Conservation (phyloP, 2,888 invertebrate species). For the Erebia aethiops region DNA sequence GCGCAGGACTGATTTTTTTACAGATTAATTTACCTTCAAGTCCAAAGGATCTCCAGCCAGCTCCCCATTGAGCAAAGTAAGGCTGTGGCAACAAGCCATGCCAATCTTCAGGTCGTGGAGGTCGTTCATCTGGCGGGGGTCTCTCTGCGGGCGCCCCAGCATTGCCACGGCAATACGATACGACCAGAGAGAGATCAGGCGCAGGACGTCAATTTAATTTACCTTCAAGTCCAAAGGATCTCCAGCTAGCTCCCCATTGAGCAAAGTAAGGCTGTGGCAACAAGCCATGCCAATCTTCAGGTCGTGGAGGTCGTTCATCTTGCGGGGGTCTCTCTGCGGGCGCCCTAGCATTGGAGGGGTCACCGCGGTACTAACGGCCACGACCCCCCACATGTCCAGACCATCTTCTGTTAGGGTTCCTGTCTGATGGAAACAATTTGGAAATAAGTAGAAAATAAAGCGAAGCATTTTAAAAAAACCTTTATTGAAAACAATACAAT, state of each 20-base stretch:
- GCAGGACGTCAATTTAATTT: constrained; percentile 22
- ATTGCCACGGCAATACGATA: no score
- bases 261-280: constrained; percentile 96
- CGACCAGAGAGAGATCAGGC: no score
- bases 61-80: constrained; percentile 94
- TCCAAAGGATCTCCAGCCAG: constrained; percentile 97
- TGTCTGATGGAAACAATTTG: constrained; percentile 82
- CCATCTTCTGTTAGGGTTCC: constrained; percentile 98
- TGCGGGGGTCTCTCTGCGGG: constrained; percentile 75
- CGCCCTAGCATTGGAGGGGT: constrained; percentile 59
- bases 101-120: constrained; percentile 86
- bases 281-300: constrained; percentile 91
- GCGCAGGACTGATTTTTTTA: no score
- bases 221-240: constrained; percentile 97
- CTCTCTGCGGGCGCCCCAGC: constrained; percentile 72
- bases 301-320: constrained; percentile 79
- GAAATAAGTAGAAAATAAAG: no score
- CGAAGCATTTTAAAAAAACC: no score
- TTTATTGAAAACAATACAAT: no score
- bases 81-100: constrained; percentile 96
- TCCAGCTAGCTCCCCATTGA: constrained; percentile 93
- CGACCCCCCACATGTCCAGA: constrained; percentile 96
- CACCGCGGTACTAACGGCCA: constrained; percentile 79
- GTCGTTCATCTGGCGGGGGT: constrained; percentile 74
- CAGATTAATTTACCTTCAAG: constrained; percentile 84